Conservation (phyloP, 2,888 invertebrate species). For the Coleophora flavipennella region DNA sequence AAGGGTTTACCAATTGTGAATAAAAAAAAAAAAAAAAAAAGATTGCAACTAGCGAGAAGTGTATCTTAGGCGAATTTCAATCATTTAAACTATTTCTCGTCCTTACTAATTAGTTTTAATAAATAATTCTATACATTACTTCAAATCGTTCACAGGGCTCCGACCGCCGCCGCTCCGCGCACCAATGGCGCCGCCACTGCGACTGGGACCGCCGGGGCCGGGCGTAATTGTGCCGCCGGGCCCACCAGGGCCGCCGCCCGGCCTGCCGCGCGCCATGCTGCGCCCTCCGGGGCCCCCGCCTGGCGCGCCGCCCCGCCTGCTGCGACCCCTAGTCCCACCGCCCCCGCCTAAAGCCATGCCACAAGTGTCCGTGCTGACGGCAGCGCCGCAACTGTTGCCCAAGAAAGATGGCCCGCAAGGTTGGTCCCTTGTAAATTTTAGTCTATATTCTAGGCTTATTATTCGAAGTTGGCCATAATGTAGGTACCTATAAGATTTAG, state of each 20-base stretch:
- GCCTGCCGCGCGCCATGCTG: constrained; percentile 45
- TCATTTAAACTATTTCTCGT: too few species aligned
- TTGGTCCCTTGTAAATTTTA: too few species aligned
- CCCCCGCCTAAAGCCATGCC: constrained; percentile 47
- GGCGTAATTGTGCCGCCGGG: constrained; percentile 25
- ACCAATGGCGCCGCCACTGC: constrained; percentile 28
- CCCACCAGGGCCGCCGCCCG: constrained; percentile 75
- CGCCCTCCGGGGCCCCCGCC: constrained; percentile 77
- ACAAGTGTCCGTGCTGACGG: constrained; percentile 82
- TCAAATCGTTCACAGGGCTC: constrained; percentile 34
- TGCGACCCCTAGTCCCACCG: constrained; percentile 73
- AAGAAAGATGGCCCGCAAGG: constrained; percentile 77
- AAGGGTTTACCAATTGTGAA: too few species aligned
- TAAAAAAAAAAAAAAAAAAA: too few species aligned
- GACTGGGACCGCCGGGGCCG: constrained; percentile 35
- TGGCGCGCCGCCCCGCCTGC: constrained; percentile 77
- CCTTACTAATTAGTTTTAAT: too few species aligned
- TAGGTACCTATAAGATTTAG: too few species aligned
- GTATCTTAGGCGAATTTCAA: too few species aligned
- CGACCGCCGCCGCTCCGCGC: constrained; percentile 46
- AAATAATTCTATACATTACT: too few species aligned
- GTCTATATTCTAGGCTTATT: too few species aligned
- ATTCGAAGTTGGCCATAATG: too few species aligned
- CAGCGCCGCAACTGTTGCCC: constrained; percentile 86
- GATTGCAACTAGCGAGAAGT: too few species aligned